Base-by-base conservation (phyloP, 2,797 vertebrate species). In the Thaleichthys pacificus region DNA sequence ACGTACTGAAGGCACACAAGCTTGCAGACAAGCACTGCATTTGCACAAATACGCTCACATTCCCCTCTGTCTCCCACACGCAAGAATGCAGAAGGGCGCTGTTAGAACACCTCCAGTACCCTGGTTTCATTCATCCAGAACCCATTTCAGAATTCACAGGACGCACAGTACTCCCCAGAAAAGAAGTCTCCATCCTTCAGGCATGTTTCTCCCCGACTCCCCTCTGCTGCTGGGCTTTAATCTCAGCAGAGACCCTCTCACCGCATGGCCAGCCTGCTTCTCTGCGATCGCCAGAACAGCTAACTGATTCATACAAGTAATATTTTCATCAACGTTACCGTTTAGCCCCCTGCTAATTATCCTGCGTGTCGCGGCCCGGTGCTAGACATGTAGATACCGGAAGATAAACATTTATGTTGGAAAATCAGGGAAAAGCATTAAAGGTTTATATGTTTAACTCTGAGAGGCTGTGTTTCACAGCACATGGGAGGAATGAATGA, bases 331-430 rank as follows among this genome's bases (percentile, higher is more conserved):
- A 86, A 88, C 81, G 85, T 76, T 61, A 64, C 78, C 75, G 77
- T 81, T 87, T 86, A 82, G 74, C 82, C 77, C 38, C 72, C 58
- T 65, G 77, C 83, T 83, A 87, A 88, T 92, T 88, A 85, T 88
- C 58, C 61, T 71, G 75, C 78, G 73, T 82, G 78, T 86, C 84
- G 47, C 81, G 68, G 75, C 71, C 70, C 9, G 7, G 51, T 71
- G 66, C 80, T 78, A 79, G 82, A 35, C 77, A 60, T 82, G 73
- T 83, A 85, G 88, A 89, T 89, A 73, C 89, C 91, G 89, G 86
- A 92, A 92, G 89, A 87, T 79, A 89, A 92, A 93, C 86, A 91
- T 92, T 93, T 91, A 63, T 77, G 80, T 91, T 92, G 90, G 89
- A 92, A 88, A 89, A 89, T 86, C 80, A 83, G 83, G 83, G 76